Base-by-base conservation (phyloP, 2,888 invertebrate genomes). In the Mantis religiosa region DNA sequence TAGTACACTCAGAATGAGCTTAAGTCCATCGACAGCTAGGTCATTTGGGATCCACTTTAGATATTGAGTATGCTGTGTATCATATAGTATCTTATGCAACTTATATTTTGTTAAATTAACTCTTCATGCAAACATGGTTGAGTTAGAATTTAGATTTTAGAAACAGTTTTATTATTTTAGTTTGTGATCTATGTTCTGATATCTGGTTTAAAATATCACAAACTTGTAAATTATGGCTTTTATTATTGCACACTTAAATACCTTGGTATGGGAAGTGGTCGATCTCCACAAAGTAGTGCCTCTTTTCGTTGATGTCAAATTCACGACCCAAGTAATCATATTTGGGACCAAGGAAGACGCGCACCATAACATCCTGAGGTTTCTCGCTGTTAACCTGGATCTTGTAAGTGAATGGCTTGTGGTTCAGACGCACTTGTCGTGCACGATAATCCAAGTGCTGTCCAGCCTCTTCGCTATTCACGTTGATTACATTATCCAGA, bases 291-390 rank as follows among this genome's bases (percentile, higher is more conserved):
- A 96, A 96, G 93, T 95, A 95, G 71, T 95, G 92, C 84, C 95
- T 94, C 93, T 95, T 95, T 28, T 95, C 93, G 90, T 94, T 93
- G 27, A 96, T 92, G 90, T 93, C 93, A 28, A 95, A 91, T 34
- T 94, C 92, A 83, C 94, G 94, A 86, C 94, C 94, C 87, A 94
- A 92, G 90, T 95, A 92, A 92, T 96, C 95, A 92, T 94, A 94
- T 92, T 96, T 96, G 1, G 97, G 97, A 92, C 96, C 96, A 90
- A 96, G 92, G 94, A 95, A 96, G 4, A 96, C 93, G 90, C 96
- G 95, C 4, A 97, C 95, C 25, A 96, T 95, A 90, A 94, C 95
- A 91, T 95, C 95, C 12, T 93, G 93, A 27, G 94, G 92, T 91
- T 95, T 94, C 91, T 95, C 95, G 81, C 95, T 95, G n/a, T 93